Evolutionary conservation across 2,888 invertebrate genomes (phyloP), one percentile per base, ranked within the genome.

Genomic region (Lepas anatifera): DNA sequence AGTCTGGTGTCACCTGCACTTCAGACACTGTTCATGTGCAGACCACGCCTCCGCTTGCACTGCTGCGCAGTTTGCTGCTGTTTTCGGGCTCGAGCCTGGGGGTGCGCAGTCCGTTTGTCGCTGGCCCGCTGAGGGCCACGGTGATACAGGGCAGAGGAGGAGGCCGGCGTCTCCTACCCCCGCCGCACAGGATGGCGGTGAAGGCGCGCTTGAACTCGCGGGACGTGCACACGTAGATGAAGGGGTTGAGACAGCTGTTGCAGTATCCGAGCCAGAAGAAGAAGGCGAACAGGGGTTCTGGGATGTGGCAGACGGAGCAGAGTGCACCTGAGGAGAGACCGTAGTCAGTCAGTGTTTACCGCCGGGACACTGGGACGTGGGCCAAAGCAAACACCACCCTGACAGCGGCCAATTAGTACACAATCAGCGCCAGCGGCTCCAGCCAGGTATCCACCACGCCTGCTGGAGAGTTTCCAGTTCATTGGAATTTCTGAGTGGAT

Each of bases 241-340:
- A 81, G 0, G 87, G 87, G 76, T 87, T 87, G 72, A 87, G 81
- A 25, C 86, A 84, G 0, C 86, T 86, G 81, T 87, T 88, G 75
- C 83, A 83, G 79, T 87, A 88, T 0, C 87, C 87, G 2, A 87
- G 81, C 87, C 87, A 87, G 70, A 87, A 86, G 76, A 85, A 85
- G 77, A 85, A 82, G 73, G 83, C 83, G 81, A 87, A 87, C 0
- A 84, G 77, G 0, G 80, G 76, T 11, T 78, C 77, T 63, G 84
- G 83, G 32, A 81, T 78, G 1, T 84, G 82, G 76, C 86, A 87
- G 6, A 75, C 70, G 2, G 75, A 73, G 74, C 83, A 83, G 39
- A 83, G 75, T n/a, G 82, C 80, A 75, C 79, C 83, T 83, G 80
- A 25, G 48, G 37, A 48, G n/a, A n/a, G n/a, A n/a, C n/a, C n/a